Conservation (phyloP, 2,888 invertebrate genomes). For the Chesias legatella region DNA sequence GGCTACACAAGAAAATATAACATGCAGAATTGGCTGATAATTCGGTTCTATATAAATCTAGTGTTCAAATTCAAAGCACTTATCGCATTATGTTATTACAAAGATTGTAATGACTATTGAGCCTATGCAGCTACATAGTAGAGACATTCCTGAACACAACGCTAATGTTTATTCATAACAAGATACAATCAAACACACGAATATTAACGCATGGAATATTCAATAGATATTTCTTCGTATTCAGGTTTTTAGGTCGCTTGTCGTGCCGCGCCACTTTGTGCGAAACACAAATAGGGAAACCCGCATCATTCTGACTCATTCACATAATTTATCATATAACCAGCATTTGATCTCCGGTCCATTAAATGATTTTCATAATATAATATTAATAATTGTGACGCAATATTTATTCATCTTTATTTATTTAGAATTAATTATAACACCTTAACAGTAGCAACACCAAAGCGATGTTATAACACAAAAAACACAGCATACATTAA, state of each 20-base stretch:
- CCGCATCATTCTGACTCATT: conserved; percentile 49
- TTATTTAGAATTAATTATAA: too few relatives aligned
- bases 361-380: too few relatives aligned
- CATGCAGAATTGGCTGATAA: conserved; percentile 2
- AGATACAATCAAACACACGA: conserved; percentile 15
- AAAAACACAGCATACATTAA: too few relatives aligned
- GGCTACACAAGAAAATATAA: conserved; percentile 36
- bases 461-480: too few relatives aligned
- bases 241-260: conserved; percentile 33
- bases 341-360: too few relatives aligned
- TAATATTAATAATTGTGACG: too few relatives aligned
- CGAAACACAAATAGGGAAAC: conserved; percentile 44
- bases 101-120: conserved; percentile 6
- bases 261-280: conserved; percentile 34
- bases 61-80: too few relatives aligned
- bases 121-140: conserved; percentile 8
- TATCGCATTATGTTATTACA: not conserved
- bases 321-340: conserved; percentile 48
- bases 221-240: conserved; percentile 31
- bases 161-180: conserved; percentile 18
- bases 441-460: too few relatives aligned
- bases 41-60: too few relatives aligned
- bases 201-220: conserved; percentile 23
- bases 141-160: conserved; percentile 12
- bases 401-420: too few relatives aligned